These are phyloP conservation scores for Hycleus phaleratus DNA, from an alignment of 1,140 invertebrate genomes.

Conservation along the genomic window DNA sequence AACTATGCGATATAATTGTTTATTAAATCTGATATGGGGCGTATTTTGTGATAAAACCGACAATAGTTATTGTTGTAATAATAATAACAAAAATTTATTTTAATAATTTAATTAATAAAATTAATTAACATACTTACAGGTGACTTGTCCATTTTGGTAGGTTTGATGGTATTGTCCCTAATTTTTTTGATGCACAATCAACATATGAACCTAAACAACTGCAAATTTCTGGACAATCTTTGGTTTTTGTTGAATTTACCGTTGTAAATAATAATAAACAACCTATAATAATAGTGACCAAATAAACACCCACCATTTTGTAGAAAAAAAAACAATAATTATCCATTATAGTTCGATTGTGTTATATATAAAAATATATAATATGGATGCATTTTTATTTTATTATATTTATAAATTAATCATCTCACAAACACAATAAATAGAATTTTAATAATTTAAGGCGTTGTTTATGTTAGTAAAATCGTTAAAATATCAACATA, in stretches of 20 bases:
- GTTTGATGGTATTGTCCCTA: slow-evolving; percentile 46
- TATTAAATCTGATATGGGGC: no score
- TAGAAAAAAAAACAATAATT: slow-evolving; percentile 19
- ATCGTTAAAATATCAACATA: slow-evolving; percentile 19
- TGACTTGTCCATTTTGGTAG: slow-evolving; percentile 53
- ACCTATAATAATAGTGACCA: slow-evolving; percentile 28
- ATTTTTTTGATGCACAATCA: slow-evolving; percentile 52
- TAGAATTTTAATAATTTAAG: slow-evolving; percentile 7
- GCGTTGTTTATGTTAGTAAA: slow-evolving; percentile 12
- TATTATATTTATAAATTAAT: not conserved
- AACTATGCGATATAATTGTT: no score
- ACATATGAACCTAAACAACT: slow-evolving; percentile 50
- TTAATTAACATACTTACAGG: slow-evolving; percentile 43
- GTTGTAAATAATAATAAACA: slow-evolving; percentile 26
- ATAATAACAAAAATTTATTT: not conserved
- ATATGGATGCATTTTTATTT: slow-evolving; percentile 14
- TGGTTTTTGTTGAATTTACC: slow-evolving; percentile 36
- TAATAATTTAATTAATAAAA: slow-evolving; percentile 3
- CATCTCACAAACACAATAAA: not conserved
- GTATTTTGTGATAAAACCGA: not conserved
- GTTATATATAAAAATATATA: slow-evolving; percentile 7
- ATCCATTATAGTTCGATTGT: slow-evolving; percentile 32
- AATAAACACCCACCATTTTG: slow-evolving; percentile 41
- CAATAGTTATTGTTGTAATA: not conserved
- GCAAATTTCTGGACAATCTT: slow-evolving; percentile 50